Evolutionary conservation across 2,113 vertebrate genomes (phyloP).

Genomic region (Hyperopisus bebe): DNA sequence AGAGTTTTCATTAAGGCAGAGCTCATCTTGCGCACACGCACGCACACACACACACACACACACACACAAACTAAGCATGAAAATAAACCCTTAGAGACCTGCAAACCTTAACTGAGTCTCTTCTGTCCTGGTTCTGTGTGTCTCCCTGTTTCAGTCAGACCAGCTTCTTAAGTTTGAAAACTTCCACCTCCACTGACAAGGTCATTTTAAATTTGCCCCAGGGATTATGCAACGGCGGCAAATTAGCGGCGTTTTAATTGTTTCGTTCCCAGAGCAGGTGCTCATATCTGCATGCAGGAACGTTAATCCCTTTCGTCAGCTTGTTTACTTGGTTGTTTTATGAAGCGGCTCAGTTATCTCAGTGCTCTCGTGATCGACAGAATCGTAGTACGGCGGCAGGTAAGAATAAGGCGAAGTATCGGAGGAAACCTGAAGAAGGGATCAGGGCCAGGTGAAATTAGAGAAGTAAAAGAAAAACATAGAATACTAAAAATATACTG

Average conservation of each 20-base stretch:
- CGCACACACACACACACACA: not conserved
- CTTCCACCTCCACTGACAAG: constrained; percentile 17
- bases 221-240: not conserved
- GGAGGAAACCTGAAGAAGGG: not conserved
- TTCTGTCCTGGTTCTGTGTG: not conserved
- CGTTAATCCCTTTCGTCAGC: not conserved
- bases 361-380: not conserved
- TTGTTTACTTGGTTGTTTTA: not conserved
- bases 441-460: not conserved
- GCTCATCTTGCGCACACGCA: not conserved
- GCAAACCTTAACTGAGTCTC: not conserved
- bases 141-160: not conserved
- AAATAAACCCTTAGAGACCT: not conserved
- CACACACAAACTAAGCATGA: not conserved
- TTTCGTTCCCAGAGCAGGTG: not conserved
- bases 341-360: not conserved
- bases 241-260: not conserved
- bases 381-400: not conserved
- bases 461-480: not conserved
- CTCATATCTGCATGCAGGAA: not conserved
- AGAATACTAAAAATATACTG: not conserved
- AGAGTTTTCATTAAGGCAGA: not conserved
- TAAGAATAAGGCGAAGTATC: not conserved
- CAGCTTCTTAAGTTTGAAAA: not conserved
- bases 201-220: not conserved